Conservation (phyloP, 2,113 vertebrate genomes). For the Thymallus thymallus region DNA sequence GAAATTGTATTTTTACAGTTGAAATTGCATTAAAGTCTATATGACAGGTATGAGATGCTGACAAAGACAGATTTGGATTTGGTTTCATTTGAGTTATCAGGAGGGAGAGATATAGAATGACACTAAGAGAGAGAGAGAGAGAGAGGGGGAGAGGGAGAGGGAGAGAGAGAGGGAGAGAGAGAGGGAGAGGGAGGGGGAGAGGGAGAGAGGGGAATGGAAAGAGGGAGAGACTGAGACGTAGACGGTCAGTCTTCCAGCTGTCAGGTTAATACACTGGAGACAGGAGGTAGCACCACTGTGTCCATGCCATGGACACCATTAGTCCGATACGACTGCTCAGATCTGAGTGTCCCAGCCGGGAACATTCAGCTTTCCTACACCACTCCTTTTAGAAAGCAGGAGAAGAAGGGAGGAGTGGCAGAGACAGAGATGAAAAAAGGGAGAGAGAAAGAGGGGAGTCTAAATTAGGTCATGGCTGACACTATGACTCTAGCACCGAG, state of each 20-base stretch:
- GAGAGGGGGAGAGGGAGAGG: no score
- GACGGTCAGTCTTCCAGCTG: neutral
- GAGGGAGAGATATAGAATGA: neutral
- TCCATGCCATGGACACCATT: neutral
- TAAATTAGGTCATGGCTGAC: constrained; percentile 59
- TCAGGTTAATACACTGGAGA: neutral
- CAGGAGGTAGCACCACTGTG: neutral
- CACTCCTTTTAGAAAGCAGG: neutral
- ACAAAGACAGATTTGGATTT: constrained; percentile 20
- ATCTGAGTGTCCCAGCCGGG: neutral
- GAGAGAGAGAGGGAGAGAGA: constrained; percentile 5
- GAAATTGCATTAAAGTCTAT: constrained; percentile 50
- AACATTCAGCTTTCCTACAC: neutral
- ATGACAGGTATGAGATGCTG: constrained; percentile 50
- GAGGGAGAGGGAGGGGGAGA: neutral
- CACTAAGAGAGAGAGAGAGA: neutral
- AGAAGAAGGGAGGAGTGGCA: neutral
- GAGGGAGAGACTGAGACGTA: neutral
- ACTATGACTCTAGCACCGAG: constrained; percentile 27
- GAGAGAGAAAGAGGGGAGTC: neutral
- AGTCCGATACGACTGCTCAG: neutral
- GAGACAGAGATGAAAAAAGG: neutral
- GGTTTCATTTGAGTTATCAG: no score
- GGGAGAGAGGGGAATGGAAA: neutral
- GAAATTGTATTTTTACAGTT: constrained; percentile 33